Evolutionary conservation across 2,888 invertebrate genomes (phyloP).

Genomic region (Chorisops tibialis): DNA sequence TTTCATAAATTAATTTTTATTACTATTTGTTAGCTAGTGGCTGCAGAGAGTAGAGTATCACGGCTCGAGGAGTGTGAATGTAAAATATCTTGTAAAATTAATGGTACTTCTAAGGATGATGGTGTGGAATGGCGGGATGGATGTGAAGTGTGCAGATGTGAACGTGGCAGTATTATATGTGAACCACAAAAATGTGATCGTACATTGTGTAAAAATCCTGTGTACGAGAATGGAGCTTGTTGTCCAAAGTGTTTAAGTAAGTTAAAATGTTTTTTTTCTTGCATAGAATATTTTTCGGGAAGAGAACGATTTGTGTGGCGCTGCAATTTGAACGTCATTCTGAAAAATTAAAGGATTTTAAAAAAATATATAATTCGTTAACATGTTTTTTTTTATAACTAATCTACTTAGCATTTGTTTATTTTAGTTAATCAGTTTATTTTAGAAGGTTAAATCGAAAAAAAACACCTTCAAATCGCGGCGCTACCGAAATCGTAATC

Average conservation of each 20-base stretch:
- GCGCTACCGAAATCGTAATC: too few species aligned
- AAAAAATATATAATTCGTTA: too few species aligned
- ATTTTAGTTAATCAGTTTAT: too few species aligned
- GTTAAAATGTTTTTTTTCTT: slow-evolving; percentile 45
- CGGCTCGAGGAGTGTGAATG: slow-evolving; percentile 88
- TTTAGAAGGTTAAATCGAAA: too few species aligned
- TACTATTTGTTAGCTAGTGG: slow-evolving; percentile 62
- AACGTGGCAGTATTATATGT: slow-evolving; percentile 84
- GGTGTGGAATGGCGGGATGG: slow-evolving; percentile 81
- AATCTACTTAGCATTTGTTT: too few species aligned
- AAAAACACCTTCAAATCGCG: too few species aligned
- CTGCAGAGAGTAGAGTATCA: slow-evolving; percentile 65
- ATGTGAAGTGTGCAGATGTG: slow-evolving; percentile 85
- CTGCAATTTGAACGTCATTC: too few species aligned
- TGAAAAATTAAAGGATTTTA: too few species aligned
- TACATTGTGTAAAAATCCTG: slow-evolving; percentile 76
- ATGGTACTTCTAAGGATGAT: slow-evolving; percentile 76
- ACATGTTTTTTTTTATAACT: too few species aligned
- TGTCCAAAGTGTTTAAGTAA: slow-evolving; percentile 84
- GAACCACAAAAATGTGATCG: slow-evolving; percentile 76
- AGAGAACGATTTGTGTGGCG: too few species aligned
- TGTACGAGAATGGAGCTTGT: slow-evolving; percentile 73
- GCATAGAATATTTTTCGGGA: too few species aligned
- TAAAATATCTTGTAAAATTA: slow-evolving; percentile 79
- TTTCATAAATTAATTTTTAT: neutral